These are phyloP conservation scores for Brenthis daphne DNA, from an alignment of 2,888 invertebrate species.

Conservation along the genomic window DNA sequence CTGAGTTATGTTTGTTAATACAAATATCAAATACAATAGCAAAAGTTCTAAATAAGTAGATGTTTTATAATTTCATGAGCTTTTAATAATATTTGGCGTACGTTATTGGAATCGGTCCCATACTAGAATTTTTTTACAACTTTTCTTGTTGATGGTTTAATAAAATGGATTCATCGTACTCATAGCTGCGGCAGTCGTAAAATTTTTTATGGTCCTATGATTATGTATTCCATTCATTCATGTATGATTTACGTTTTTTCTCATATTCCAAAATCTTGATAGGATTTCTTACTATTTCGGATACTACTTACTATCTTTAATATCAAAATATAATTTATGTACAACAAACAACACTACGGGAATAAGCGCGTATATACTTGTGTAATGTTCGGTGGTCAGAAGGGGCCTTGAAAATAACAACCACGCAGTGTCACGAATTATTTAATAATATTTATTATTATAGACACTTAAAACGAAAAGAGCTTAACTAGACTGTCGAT, in stretches of 20 bases:
- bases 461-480: no score
- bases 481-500: no score
- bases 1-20: background rate
- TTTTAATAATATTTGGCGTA: constrained; percentile 9
- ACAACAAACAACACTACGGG: no score
- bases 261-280: background rate
- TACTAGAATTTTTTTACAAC: constrained; percentile 45
- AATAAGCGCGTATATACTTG: no score
- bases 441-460: no score
- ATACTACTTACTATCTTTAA: no score
- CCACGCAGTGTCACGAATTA: no score
- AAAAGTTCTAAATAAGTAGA: background rate
- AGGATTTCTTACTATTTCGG: background rate
- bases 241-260: constrained; percentile 34
- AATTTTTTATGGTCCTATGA: constrained; percentile 57
- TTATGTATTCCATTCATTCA: constrained; percentile 59
- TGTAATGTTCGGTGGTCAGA: no score
- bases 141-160: constrained; percentile 49
- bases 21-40: no score
- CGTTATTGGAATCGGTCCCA: constrained; percentile 13
- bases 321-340: no score
- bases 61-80: background rate
- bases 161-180: constrained; percentile 59
- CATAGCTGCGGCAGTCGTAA: constrained; percentile 57
- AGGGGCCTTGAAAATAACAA: no score